phyloP scores from a whole-genome alignment of 1,140 invertebrate genomes.

The Helicoverpa zea region DNA sequence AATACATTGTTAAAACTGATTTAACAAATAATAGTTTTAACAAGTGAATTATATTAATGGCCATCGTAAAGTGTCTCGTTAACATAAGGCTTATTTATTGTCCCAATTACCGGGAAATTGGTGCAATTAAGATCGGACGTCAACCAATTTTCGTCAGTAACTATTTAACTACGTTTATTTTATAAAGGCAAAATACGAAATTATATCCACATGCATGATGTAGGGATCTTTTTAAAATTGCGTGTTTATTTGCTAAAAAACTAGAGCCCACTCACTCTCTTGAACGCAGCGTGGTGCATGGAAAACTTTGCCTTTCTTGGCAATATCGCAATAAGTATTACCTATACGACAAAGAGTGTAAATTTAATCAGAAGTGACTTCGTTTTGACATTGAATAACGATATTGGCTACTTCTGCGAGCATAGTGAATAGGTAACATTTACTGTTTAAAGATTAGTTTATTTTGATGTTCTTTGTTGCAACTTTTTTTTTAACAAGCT shows the following conservation, averaged over 20 bases:
- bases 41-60: background rate
- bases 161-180: background rate
- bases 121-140: constrained; percentile 14
- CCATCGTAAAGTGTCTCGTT: constrained; percentile 11
- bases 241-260: constrained; percentile 65
- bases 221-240: background rate
- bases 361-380: background rate
- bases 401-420: background rate
- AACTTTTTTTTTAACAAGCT: too few relatives aligned
- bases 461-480: too few relatives aligned
- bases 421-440: too few relatives aligned
- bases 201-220: background rate
- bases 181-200: background rate
- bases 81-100: background rate
- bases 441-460: too few relatives aligned
- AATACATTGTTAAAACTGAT: too few relatives aligned
- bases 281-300: constrained; percentile 61
- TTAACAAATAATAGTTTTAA: constrained; percentile 1
- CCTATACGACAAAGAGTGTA: constrained; percentile 45
- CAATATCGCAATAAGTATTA: constrained; percentile 75
- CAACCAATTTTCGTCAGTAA: constrained; percentile 9
- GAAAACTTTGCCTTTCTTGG: constrained; percentile 78
- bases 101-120: background rate
- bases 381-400: too few relatives aligned
- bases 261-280: constrained; percentile 55